Evolutionary conservation across 2,888 invertebrate species (phyloP).

Genomic region (Dusona sp.): DNA sequence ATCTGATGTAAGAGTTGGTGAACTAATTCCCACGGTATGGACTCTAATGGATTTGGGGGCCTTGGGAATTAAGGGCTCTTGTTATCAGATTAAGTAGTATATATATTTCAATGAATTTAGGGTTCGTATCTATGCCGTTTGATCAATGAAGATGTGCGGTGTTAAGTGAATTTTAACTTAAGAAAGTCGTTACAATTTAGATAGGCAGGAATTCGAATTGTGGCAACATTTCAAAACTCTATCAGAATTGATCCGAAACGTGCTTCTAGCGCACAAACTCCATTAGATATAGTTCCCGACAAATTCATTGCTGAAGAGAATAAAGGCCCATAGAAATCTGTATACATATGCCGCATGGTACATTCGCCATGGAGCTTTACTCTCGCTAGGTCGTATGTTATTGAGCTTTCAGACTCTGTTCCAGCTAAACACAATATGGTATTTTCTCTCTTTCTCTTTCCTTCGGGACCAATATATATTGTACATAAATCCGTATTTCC

Average conservation of each 20-base stretch:
- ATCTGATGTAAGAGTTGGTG: background rate
- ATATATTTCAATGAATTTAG: background rate
- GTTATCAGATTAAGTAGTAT: background rate
- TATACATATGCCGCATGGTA: background rate
- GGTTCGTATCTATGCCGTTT: background rate
- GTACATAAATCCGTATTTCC: background rate
- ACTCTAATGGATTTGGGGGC: background rate
- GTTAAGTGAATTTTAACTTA: background rate
- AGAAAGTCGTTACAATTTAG: background rate
- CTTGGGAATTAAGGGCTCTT: background rate
- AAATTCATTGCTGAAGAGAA: constrained; percentile 18
- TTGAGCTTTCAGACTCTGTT: constrained; percentile 32
- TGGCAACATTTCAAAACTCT: background rate
- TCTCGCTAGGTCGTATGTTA: background rate
- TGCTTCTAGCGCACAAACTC: background rate
- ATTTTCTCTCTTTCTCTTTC: constrained; percentile 21
- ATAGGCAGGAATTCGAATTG: background rate
- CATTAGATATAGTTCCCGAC: background rate
- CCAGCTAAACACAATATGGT: constrained; percentile 27
- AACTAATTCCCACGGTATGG: background rate
- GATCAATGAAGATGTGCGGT: background rate
- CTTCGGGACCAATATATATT: background rate
- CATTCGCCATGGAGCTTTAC: constrained; percentile 17
- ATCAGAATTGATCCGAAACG: background rate
- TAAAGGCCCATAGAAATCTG: background rate